phyloP scores from a whole-genome alignment of 2,113 vertebrate genomes.

The Herpetotheres cachinnans region DNA sequence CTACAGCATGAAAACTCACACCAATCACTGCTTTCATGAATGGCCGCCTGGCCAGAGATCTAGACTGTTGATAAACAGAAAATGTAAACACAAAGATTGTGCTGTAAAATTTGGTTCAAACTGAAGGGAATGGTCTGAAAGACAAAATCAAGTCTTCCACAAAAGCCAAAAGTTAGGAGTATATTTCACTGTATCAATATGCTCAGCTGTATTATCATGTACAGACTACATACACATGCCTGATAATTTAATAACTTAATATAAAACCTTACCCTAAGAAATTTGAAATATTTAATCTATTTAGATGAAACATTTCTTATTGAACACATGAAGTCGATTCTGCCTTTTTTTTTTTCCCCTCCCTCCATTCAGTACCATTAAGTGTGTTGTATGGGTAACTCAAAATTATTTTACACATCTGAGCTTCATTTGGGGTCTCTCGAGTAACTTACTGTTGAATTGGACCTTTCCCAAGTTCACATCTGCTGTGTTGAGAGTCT shows the following conservation, averaged over 20 bases:
- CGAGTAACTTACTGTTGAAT: accelerated
- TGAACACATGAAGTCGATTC: not conserved
- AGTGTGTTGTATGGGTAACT: not conserved
- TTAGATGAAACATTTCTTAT: not conserved
- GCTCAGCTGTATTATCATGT: not conserved
- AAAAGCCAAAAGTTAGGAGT: not conserved
- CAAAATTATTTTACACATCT: not conserved
- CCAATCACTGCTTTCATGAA: not conserved
- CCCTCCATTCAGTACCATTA: not conserved
- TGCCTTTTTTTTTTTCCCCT: not conserved
- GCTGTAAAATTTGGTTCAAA: not conserved
- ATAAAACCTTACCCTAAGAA: not conserved
- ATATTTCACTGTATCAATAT: not conserved
- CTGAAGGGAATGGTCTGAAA: not conserved
- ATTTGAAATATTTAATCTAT: not conserved
- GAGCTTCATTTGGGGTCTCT: not conserved
- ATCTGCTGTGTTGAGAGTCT: not conserved
- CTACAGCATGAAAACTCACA: not conserved
- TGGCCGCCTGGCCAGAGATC: not conserved
- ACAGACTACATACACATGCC: accelerated
- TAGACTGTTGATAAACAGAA: not conserved
- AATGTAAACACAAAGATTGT: not conserved
- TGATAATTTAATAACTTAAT: not conserved
- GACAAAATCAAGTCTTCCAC: not conserved
- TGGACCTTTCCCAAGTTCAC: not conserved